A percentile compares a stretch with the other conserved stretches of the same genome.
Conservation (phyloP, 2,888 invertebrate genomes). For the Ctena decussata region DNA sequence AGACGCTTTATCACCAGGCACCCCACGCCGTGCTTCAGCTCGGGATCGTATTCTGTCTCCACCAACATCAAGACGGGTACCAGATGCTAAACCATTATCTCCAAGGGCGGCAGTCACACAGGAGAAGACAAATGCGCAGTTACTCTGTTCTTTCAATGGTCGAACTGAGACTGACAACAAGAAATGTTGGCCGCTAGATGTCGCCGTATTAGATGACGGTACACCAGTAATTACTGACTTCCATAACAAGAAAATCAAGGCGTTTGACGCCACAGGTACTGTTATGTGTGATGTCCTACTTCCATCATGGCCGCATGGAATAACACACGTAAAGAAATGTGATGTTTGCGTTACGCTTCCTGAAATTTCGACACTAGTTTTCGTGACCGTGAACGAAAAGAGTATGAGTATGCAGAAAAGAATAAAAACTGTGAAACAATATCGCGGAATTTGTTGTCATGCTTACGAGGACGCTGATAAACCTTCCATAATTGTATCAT, state of each 20-base stretch:
- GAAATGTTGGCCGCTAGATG: conserved; percentile 75
- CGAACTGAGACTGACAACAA: conserved; percentile 71
- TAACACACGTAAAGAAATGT: conserved; percentile 65
- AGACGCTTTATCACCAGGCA: conserved; percentile 41
- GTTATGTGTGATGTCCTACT: conserved; percentile 71
- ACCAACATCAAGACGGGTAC: conserved; percentile 4
- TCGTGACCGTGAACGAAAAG: conserved; percentile 67
- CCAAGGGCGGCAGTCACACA: conserved; percentile 40
- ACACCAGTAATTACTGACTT: conserved; percentile 75
- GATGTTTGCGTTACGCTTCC: conserved; percentile 72
- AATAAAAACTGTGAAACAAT: conserved; percentile 73
- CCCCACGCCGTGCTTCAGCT: conserved; percentile 49
- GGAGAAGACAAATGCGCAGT: conserved; percentile 63
- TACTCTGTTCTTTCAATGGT: conserved; percentile 73
- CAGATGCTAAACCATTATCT: neutral
- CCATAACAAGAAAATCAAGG: conserved; percentile 75
- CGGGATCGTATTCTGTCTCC: conserved; percentile 42
- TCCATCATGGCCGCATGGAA: conserved; percentile 75
- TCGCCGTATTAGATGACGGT: conserved; percentile 72
- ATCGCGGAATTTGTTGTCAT: conserved; percentile 71
- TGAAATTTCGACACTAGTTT: conserved; percentile 71
- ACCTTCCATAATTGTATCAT: conserved; percentile 70
- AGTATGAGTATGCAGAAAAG: conserved; percentile 69
- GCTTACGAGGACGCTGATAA: conserved; percentile 33
- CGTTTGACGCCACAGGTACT: conserved; percentile 70